Evolutionary conservation across 1,140 invertebrate genomes (phyloP).

Genomic region (Manduca sexta): DNA sequence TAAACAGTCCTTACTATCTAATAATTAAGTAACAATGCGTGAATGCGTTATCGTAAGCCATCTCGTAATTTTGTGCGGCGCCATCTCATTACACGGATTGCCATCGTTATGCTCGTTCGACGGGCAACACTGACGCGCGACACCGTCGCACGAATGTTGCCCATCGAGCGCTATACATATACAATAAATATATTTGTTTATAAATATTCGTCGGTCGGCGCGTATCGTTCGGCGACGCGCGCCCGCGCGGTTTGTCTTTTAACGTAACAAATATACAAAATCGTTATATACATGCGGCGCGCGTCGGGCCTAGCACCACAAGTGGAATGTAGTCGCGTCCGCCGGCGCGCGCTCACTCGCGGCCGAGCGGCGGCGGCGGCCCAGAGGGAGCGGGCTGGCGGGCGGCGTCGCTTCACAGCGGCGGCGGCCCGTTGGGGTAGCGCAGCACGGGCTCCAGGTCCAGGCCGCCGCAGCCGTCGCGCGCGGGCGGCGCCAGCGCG

Average conservation of each 20-base stretch:
- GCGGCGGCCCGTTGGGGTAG: conserved; percentile 92
- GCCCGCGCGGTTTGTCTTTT: no score
- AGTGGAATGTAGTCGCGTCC: conserved; percentile 1
- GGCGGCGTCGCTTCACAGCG: conserved; percentile 75
- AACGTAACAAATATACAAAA: conserved; percentile 65
- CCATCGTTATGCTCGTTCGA: conserved; percentile 24
- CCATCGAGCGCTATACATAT: no score
- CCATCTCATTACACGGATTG: conserved; percentile 46
- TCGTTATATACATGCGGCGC: conserved; percentile 40
- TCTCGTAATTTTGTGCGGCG: conserved; percentile 39
- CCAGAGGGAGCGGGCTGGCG: neutral
- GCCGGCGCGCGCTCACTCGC: no score
- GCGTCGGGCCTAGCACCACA: neutral
- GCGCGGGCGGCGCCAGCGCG: conserved; percentile 87
- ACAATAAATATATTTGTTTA: no score
- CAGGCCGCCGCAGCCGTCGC: conserved; percentile 87
- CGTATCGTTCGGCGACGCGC: no score
- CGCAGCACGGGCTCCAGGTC: conserved; percentile 88
- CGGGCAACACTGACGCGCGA: conserved; percentile 6
- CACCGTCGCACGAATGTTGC: no score
- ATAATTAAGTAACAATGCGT: conserved; percentile 67
- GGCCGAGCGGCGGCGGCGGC: neutral
- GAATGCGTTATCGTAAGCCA: conserved; percentile 51
- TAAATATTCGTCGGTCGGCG: no score
- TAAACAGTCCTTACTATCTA: conserved; percentile 62